A percentile compares a stretch with the other conserved stretches of the same genome.
These are phyloP conservation scores for Brachylomia viminalis DNA, from an alignment of 2,888 invertebrate genomes.

Conservation along the genomic window DNA sequence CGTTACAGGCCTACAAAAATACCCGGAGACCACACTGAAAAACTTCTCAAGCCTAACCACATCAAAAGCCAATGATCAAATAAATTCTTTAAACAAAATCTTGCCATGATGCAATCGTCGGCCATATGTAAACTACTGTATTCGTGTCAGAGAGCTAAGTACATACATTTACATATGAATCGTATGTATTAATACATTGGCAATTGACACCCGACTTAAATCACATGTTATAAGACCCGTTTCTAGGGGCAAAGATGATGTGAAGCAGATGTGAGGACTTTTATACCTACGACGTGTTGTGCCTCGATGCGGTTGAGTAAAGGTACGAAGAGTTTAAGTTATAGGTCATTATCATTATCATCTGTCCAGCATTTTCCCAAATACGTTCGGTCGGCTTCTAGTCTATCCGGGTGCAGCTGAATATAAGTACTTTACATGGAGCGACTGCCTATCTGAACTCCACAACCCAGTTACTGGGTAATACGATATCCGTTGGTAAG, in stretches of 20 bases:
- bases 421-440: not conserved
- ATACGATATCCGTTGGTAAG: not conserved
- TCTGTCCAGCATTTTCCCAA: not conserved
- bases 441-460: not conserved
- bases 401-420: not conserved
- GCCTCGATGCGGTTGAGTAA: not conserved
- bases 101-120: conserved; percentile 58
- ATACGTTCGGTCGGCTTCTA: not conserved
- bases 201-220: conserved; percentile 73
- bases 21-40: not conserved
- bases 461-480: not conserved
- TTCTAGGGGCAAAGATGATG: conserved; percentile 55
- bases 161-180: conserved; percentile 73
- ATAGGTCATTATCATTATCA: not conserved
- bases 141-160: conserved; percentile 67
- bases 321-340: not conserved
- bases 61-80: conserved; percentile 32
- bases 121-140: conserved; percentile 65
- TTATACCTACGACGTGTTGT: conserved; percentile 9
- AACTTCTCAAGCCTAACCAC: not conserved
- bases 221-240: conserved; percentile 67
- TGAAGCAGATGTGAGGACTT: conserved; percentile 1
- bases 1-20: not conserved
- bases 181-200: conserved; percentile 71
- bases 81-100: conserved; percentile 39